These are phyloP conservation scores for Cairina moschata DNA, from an alignment of 2,113 vertebrate species.

Conservation along the genomic window DNA sequence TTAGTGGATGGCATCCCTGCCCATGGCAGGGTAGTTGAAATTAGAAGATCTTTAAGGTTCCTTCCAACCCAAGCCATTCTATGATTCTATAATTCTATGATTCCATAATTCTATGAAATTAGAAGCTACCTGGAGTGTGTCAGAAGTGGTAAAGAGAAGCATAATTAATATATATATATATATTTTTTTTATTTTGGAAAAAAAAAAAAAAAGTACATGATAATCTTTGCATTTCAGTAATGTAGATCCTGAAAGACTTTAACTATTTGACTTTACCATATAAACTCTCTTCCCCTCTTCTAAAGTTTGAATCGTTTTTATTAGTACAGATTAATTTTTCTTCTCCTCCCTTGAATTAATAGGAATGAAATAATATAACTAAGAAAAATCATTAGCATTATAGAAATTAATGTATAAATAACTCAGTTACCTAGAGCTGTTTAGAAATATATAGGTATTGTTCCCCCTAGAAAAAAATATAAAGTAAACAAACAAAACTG, in stretches of 20 bases:
- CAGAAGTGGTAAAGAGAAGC: neutral
- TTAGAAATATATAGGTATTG: neutral
- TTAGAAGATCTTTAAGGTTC: too few relatives aligned
- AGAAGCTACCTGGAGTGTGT: neutral
- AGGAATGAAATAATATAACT: neutral
- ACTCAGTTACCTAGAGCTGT: rapidly evolving
- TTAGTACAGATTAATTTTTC: neutral
- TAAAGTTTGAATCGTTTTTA: neutral
- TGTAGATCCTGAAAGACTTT: neutral
- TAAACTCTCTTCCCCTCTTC: neutral
- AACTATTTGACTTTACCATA: neutral
- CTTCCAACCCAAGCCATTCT: too few relatives aligned
- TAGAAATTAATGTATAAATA: neutral
- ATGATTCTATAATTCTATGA: too few relatives aligned
- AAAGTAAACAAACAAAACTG: rapidly evolving
- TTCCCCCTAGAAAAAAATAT: neutral
- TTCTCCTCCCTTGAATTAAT: neutral
- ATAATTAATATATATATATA: neutral
- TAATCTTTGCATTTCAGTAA: neutral
- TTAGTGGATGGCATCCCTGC: too few relatives aligned
- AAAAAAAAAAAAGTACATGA: neutral
- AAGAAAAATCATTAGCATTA: neutral
- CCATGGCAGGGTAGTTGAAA: too few relatives aligned
- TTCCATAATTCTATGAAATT: neutral
- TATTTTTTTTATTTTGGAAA: too few relatives aligned